Base-by-base conservation (phyloP, 2,888 invertebrate genomes). In the Cinara cedri region DNA sequence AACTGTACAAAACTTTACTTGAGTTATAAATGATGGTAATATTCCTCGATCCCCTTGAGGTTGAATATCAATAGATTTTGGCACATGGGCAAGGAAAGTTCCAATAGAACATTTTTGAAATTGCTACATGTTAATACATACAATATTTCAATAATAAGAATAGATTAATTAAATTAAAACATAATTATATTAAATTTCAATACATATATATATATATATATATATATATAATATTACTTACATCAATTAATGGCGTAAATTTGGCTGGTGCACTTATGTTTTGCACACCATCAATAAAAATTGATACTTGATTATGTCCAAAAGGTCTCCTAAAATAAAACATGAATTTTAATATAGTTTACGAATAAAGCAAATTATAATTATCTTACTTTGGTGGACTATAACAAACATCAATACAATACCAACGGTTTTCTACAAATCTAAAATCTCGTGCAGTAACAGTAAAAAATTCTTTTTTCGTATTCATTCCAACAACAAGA, bases 251-350 rank as follows among this genome's bases (percentile, higher is more conserved):
- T 6, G 88, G 87, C 51, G 89, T 89, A 82, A 89, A 88, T 83
- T 89, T 90, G 42, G 90, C 85, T 3, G 88, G 87, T 62, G 88
- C 87, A 80, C 86, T 87, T 13, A 89, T 83, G 82, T 88, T 87
- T 82, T 88, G 88, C 55, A 87, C 85, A 54, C 89, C 89, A 84
- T 90, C 90, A 46, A 90, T 87, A 82, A 87, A 90, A 46, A 90
- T 87, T 81, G 87, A 86, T 34, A 90, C 86, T 83, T 89, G 89
- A 83, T 89, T 89, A 82, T 88, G 88, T 21, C 88, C 87, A 84
- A 90, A 90, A 3, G 89, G 90, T 49, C 90, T 85, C 82, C 88
- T 87, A 11, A 85, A 86, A 66, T 66, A 55, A 75, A 66, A 55
- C 8, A 70, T 14, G n/a, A n/a, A 16, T 6, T 1, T 8, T 16